Evolutionary conservation across 1,140 invertebrate genomes (phyloP), one percentile per base, ranked within the genome.

Genomic region (Drosophila azteca): DNA sequence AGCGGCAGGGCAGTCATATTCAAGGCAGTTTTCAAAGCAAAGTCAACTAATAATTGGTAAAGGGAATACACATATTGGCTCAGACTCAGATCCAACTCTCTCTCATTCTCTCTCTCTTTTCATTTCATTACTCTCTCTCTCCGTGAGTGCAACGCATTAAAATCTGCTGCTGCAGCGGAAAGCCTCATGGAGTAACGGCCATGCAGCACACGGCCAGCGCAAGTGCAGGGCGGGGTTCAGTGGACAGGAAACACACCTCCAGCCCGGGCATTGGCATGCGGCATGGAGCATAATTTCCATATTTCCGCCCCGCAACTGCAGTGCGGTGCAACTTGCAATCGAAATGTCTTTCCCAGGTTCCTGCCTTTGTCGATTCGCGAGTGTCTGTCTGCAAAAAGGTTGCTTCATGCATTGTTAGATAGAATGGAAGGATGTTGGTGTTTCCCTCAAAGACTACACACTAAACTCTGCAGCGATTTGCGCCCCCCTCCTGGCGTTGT

Each of bases 391-490:
- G 29, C 22, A 17, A 44, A 52, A 9, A 20, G 17, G 1, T 41
- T 7, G 2, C 31, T 31, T 31, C 7, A 31, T 9, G 31, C 9
- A 31, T 31, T 31, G 31, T 31, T 31, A 9, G 31, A 0, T 8
- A 31, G 3, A 31, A 31, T 31, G 8, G 9, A 31, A 0, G 31
- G 8, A 31, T 31, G 31, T 8, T 8, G 2, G 31, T 9, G 3
- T 48, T 45, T 53, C 20, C 35, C 53, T 57, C 20, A 43, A 52
- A 73, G 75, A 60, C 61, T 55, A 70, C 72, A 58, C 71, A 57
- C 83, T 83, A 77, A 88, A 72, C 75, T 87, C 71, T 87, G 74
- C 54, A 73, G 77, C 65, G 65, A 58, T 69, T 43, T 22, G 45
- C 44, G 22, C 22, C 8, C 29, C n/a, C 41, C 48, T 54, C 35